phyloP scores from a whole-genome alignment of 2,113 vertebrate genomes.

The Crypturellus undulatus region DNA sequence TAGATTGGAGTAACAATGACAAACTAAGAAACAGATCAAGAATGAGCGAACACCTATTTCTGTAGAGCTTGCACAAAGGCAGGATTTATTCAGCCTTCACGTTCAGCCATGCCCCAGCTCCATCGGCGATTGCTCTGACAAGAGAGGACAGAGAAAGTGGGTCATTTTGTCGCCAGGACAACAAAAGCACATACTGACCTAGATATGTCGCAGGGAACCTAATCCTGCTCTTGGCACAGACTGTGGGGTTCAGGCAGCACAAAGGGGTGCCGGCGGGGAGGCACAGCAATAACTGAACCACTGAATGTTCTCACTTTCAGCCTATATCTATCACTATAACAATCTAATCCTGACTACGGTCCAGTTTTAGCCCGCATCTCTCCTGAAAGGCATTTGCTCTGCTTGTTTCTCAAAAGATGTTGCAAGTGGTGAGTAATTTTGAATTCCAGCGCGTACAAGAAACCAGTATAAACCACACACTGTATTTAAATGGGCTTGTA shows the following conservation, averaged over 20 bases:
- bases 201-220: constrained; percentile 46
- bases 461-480: not conserved
- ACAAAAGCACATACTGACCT: constrained; percentile 54
- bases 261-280: not conserved
- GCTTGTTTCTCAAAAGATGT: constrained; percentile 83
- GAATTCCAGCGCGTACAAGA: not conserved
- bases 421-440: constrained; percentile 68
- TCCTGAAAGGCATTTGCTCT: constrained; percentile 79
- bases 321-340: not conserved
- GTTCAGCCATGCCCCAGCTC: not conserved
- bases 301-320: not conserved
- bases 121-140: not conserved
- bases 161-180: constrained; percentile 52
- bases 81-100: not conserved
- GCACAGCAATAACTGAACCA: not conserved
- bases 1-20: not conserved
- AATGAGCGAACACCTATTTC: not conserved
- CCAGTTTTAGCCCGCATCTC: constrained; percentile 72
- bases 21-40: not conserved
- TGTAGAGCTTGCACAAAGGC: not conserved
- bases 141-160: constrained; percentile 51
- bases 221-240: constrained; percentile 22
- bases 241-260: not conserved
- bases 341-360: not conserved
- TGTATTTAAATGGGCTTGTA: not conserved